phyloP scores from a whole-genome alignment of 2,888 invertebrate genomes.

The Dione juno region DNA sequence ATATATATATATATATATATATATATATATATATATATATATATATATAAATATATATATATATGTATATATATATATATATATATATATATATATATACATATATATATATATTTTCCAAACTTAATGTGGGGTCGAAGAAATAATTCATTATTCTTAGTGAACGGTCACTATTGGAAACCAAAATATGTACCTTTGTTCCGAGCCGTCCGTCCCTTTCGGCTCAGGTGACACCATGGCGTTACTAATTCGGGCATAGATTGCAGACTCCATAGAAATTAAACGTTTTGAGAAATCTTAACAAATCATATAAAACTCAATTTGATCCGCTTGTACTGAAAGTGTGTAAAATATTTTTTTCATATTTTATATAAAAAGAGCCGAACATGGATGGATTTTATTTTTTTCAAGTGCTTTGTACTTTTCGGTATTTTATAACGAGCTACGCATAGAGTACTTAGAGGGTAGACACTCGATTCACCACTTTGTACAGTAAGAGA shows the following conservation, averaged over 20 bases:
- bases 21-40: conserved; percentile 38
- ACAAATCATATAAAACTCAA: conserved; percentile 65
- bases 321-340: conserved; percentile 57
- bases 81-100: conserved; percentile 40
- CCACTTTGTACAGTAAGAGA: too few species aligned
- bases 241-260: conserved; percentile 71
- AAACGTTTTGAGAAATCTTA: conserved; percentile 57
- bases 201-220: conserved; percentile 70
- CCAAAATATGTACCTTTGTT: conserved; percentile 77
- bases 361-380: conserved; percentile 4
- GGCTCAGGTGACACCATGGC: conserved; percentile 77
- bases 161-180: conserved; percentile 67
- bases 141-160: conserved; percentile 71
- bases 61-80: conserved; percentile 38
- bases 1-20: conserved; percentile 42
- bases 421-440: too few species aligned
- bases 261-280: conserved; percentile 44
- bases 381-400: not conserved
- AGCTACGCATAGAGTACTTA: too few species aligned
- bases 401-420: not conserved
- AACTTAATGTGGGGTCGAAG: conserved; percentile 67
- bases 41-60: conserved; percentile 42
- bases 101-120: conserved; percentile 39
- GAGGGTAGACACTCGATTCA: too few species aligned
- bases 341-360: conserved; percentile 16